phyloP scores from a whole-genome alignment of 1,140 invertebrate genomes.

The Drosophila eugracilis region DNA sequence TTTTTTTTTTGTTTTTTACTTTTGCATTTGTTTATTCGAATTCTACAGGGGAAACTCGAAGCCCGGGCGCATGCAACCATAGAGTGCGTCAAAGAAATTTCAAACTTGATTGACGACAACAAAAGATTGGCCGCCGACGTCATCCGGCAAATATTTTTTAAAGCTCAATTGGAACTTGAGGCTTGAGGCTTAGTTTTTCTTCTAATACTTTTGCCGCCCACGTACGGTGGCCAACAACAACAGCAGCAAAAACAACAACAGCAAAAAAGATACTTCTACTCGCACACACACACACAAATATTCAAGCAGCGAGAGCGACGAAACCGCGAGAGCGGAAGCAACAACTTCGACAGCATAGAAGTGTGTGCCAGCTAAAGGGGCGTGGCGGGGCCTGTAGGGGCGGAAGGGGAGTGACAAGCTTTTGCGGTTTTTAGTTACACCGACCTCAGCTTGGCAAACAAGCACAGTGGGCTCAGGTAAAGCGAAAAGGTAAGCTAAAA shows the following conservation, averaged over 20 bases:
- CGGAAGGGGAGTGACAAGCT: constrained; percentile 58
- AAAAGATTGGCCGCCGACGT: constrained; percentile 56
- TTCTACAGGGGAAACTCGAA: constrained; percentile 18
- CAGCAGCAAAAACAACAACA: constrained; percentile 36
- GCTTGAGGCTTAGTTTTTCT: constrained; percentile 63
- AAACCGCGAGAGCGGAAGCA: constrained; percentile 71
- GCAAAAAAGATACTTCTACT: constrained; percentile 68
- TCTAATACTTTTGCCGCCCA: constrained; percentile 70
- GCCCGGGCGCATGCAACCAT: constrained; percentile 53
- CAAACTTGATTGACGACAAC: constrained; percentile 65
- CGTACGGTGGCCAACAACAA: constrained; percentile 46
- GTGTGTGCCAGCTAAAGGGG: constrained; percentile 18
- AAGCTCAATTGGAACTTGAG: constrained; percentile 63
- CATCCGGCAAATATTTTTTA: constrained; percentile 73
- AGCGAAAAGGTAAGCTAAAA: too few relatives aligned
- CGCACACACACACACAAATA: constrained; percentile 18
- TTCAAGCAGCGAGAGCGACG: constrained; percentile 32
- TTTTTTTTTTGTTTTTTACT: constrained; percentile 22
- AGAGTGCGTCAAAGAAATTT: constrained; percentile 50
- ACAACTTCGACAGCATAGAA: constrained; percentile 62
- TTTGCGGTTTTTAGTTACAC: constrained; percentile 81
- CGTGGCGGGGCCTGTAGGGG: constrained; percentile 38
- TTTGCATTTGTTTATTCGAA: constrained; percentile 6
- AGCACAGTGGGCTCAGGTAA: constrained; percentile 48
- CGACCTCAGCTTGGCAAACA: constrained; percentile 56